Conservation (phyloP, 2,888 invertebrate genomes). For the Metellina segmentata region DNA sequence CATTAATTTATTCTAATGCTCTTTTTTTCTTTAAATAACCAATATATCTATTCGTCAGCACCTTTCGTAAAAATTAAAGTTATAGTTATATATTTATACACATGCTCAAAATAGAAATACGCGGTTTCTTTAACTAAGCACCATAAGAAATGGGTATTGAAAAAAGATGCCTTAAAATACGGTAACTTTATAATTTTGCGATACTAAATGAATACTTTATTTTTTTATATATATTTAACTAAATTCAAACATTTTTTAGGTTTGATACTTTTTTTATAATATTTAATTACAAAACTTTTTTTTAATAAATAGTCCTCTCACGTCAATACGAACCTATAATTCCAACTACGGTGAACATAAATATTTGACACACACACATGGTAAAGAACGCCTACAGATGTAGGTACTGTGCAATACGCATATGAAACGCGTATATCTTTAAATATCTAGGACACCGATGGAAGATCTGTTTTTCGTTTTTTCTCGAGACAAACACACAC, state of each 20-base stretch:
- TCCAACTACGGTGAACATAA: neutral
- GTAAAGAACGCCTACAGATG: slow-evolving; percentile 23
- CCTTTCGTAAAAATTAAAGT: neutral
- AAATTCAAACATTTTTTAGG: neutral
- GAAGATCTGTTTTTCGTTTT: neutral
- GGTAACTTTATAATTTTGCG: neutral
- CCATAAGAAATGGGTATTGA: neutral
- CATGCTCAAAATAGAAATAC: neutral
- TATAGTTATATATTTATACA: neutral
- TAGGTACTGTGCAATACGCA: slow-evolving; percentile 51
- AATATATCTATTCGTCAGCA: neutral
- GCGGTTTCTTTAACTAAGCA: neutral
- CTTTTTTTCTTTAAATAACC: neutral
- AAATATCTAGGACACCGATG: neutral
- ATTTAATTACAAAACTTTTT: neutral
- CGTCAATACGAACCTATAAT: no score
- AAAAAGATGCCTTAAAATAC: neutral
- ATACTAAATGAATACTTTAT: neutral
- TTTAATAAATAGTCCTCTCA: neutral
- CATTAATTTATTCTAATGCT: neutral
- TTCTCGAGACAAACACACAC: neutral
- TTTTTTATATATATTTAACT: neutral
- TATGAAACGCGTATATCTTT: neutral
- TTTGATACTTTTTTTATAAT: neutral
- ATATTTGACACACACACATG: neutral